Evolutionary conservation across 2,888 invertebrate species (phyloP), one percentile per base, ranked within the genome.

Genomic region (Drosophila buzzatii): DNA sequence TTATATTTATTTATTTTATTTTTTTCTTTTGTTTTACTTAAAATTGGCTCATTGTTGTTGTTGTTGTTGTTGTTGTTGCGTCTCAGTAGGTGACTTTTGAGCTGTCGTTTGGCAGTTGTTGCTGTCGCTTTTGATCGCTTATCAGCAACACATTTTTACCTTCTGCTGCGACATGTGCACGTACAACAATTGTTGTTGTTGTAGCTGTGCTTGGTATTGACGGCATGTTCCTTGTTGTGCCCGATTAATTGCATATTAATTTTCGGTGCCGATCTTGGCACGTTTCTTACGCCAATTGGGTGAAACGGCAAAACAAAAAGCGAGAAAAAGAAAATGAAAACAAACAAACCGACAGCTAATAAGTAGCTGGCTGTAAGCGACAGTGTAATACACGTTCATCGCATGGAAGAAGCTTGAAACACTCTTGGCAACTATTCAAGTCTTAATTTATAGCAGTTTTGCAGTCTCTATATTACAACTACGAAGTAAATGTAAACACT

Each of bases 201-300:
- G 57, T 27, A 62, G 56, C 68, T 59, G 51, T 61, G 60, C 35
- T 88, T 88, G 62, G 73, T 91, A 84, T 91, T 84, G 81, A 79
- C 74, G 79, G 69, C 86, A 77, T 90, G 84, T 91, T 85, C 74
- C 82, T 82, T 83, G 82, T 81, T 79, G 74, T 79, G 76, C 70
- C 79, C 89, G 90, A 90, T 91, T 91, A 91, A 91, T 90, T 90
- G 91, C 89, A 91, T 89, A 90, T 91, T 91, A 88, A 91, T 90
- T 90, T 85, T 85, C 37, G 70, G 69, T 58, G 63, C 65, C 77
- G 84, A 83, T 86, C 85, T 86, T 86, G 85, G 90, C 90, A 90
- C 90, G 85, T 90, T 86, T 78, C 78, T 71, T 77, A 67, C 76
- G 72, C 73, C 81, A 83, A 89, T 83, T 85, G 86, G 90, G 90